Conservation (phyloP, 2,888 invertebrate genomes). For the Pseudococcus jackbeardsleyi region DNA sequence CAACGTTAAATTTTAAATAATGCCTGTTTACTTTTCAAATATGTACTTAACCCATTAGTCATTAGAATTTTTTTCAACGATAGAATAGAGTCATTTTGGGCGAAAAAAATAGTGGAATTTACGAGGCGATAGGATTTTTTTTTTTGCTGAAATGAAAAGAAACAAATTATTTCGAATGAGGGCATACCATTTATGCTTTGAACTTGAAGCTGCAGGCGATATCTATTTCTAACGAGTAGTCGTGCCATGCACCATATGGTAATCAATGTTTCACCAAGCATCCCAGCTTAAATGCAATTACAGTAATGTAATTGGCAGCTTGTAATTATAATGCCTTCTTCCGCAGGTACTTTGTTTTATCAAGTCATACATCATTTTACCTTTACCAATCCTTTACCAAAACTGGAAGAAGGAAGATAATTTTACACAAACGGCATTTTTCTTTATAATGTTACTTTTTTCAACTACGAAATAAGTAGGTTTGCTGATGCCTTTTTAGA, state of each 20-base stretch:
- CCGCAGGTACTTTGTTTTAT: not conserved
- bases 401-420: conserved; percentile 3
- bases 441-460: not conserved
- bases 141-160: not conserved
- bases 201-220: conserved; percentile 19
- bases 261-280: conserved; percentile 1
- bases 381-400: not conserved
- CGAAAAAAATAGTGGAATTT: not conserved
- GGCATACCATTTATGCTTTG: not conserved
- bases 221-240: not conserved
- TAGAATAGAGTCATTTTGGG: not conserved
- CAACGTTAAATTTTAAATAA: not conserved
- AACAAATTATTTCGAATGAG: not conserved
- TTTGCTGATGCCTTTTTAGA: not conserved
- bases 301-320: conserved; percentile 17
- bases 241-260: conserved; percentile 42
- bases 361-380: not conserved
- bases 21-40: not conserved
- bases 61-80: not conserved
- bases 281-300: not conserved
- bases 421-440: not conserved
- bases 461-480: not conserved
- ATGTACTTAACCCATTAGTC: not conserved
- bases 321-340: conserved; percentile 39
- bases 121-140: not conserved